Base-by-base conservation (phyloP, 2,113 vertebrate species). In the Hippocampus barbouri region DNA sequence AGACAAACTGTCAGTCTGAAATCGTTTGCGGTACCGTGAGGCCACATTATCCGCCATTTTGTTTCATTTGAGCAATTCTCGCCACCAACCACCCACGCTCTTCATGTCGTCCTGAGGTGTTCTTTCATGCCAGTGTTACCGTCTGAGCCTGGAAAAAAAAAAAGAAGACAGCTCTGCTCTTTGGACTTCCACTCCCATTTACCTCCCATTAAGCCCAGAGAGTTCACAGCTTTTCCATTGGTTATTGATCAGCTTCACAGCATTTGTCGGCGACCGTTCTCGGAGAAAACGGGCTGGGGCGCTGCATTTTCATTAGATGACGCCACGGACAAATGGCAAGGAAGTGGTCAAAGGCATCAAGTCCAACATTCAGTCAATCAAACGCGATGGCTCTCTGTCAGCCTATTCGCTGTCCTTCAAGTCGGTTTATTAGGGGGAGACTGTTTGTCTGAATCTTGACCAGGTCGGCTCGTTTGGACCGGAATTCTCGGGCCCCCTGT, bases 301-400 rank as follows among this genome's bases (percentile, higher is more conserved):
- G 21, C 78, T 11, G 66, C 69, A 59, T 77, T 89, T 88, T 89
- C 85, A 86, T 89, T 86, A 84, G 85, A 75, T 73, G 79, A 76
- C 72, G 51, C 73, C 66, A n/a, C 60, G 62, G 76, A 87, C 60
- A 69, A 80, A 87, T 75, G 82, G 77, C 80, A 76, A 78, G 74
- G 63, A 79, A 71, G 78, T 78, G 68, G 79, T 74, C 80, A 84
- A 89, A 85, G 86, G 79, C 85, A 83, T 79, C 79, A 78, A 76
- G 74, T 68, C 80, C 74, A 81, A 86, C 74, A 86, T 81, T 74
- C 77, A 72, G 71, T 83, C 84, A 83, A 89, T 89, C 78, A 84
- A 78, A 82, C 71, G 34, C 66, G 81, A 86, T 83, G 75, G 56
- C 77, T 82, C 56, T 76, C 76, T 74, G 71, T 69, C 80, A 69